phyloP scores from a whole-genome alignment of 2,113 vertebrate species.

The Toxotes chatareus region DNA sequence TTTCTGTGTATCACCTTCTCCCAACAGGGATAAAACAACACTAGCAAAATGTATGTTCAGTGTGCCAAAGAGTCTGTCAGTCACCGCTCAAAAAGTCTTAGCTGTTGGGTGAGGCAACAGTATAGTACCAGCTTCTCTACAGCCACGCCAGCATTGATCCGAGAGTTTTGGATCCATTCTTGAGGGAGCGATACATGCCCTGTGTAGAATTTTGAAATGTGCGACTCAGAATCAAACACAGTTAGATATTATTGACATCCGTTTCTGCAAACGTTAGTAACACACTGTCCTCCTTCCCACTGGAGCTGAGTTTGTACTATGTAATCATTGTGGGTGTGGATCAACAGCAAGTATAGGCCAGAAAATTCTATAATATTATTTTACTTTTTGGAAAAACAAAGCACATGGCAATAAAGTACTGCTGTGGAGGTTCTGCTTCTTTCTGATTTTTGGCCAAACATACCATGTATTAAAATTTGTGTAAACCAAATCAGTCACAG shows the following conservation, averaged over 20 bases:
- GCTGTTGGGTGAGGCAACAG: slow-evolving; percentile 12
- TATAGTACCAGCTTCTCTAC: not conserved
- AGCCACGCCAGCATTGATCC: slow-evolving; percentile 25
- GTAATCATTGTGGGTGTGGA: not conserved
- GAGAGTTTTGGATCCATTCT: slow-evolving; percentile 5
- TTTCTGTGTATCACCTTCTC: not conserved
- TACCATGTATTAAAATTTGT: not conserved
- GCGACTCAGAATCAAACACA: not conserved
- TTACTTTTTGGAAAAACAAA: not conserved
- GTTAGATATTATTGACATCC: slow-evolving; percentile 9
- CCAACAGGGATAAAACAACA: slow-evolving; percentile 14
- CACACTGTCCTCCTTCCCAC: not conserved
- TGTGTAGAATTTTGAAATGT: slow-evolving; percentile 1
- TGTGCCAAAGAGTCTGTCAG: slow-evolving; percentile 14
- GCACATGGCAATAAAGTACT: not conserved
- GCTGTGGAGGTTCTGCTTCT: not conserved
- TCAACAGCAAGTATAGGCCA: not conserved
- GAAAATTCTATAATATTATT: not conserved
- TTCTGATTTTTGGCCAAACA: not conserved
- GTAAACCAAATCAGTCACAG: not conserved
- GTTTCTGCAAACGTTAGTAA: not conserved
- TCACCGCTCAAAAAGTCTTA: slow-evolving; percentile 12
- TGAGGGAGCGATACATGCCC: not conserved
- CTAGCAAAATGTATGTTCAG: not conserved
- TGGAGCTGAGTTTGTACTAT: not conserved